Evolutionary conservation across 1,140 invertebrate genomes (phyloP).

Genomic region (Heterodera carotae): DNA sequence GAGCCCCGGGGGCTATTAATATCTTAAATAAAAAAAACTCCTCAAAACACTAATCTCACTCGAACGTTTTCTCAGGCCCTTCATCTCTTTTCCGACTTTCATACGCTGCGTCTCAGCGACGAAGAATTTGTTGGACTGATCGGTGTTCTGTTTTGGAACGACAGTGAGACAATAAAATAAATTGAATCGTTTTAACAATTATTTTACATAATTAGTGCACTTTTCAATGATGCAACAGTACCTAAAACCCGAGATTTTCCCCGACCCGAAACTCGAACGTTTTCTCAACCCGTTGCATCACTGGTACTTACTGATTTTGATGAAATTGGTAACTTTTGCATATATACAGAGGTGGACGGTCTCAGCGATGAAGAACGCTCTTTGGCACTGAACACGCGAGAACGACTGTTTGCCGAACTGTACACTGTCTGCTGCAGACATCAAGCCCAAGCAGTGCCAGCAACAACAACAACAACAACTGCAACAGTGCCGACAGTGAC

Average conservation of each 20-base stretch:
- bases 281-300: too few species aligned
- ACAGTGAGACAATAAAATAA: constrained; percentile 27
- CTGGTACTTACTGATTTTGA: too few species aligned
- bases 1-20: background rate
- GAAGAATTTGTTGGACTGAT: constrained; percentile 35
- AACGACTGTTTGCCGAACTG: constrained; percentile 33
- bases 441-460: background rate
- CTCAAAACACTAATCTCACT: too few species aligned
- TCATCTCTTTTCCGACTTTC: constrained; percentile 3
- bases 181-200: constrained; percentile 14
- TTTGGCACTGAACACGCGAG: constrained; percentile 34
- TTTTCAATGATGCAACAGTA: too few species aligned
- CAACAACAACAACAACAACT: too few species aligned
- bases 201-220: too few species aligned
- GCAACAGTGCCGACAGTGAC: too few species aligned
- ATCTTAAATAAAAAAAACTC: background rate
- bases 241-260: too few species aligned
- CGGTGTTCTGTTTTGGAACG: constrained; percentile 45
- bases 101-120: constrained; percentile 32
- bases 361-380: constrained; percentile 22
- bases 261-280: too few species aligned
- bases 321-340: background rate
- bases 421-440: constrained; percentile 34
- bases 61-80: background rate
- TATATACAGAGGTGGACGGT: constrained; percentile 22